Conservation (phyloP, 2,888 invertebrate genomes). For the Chalcosyrphus nemorum region DNA sequence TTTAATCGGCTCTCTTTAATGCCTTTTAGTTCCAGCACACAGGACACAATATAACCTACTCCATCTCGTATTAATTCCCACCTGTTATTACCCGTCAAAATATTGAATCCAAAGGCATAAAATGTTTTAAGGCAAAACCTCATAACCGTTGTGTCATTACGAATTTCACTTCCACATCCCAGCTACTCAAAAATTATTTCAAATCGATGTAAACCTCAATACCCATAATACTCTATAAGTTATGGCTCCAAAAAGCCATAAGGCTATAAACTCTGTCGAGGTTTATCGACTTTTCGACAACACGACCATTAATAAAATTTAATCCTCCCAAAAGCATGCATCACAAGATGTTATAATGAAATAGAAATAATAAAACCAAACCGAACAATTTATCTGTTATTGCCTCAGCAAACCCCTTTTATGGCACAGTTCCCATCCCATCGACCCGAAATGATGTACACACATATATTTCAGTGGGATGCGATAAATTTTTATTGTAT, state of each 20-base stretch:
- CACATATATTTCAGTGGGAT: constrained; percentile 4
- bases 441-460: constrained; percentile 39
- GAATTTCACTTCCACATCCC: neutral
- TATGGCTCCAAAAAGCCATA: neutral
- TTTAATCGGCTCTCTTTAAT: too few species aligned
- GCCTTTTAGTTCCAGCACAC: too few species aligned
- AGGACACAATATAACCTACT: too few species aligned
- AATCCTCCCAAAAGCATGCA: constrained; percentile 21
- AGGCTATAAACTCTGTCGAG: neutral
- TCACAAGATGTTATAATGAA: constrained; percentile 33
- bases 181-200: neutral
- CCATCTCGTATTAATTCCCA: too few species aligned
- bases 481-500: constrained; percentile 49
- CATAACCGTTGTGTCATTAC: too few species aligned
- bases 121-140: too few species aligned
- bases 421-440: too few species aligned
- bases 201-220: neutral
- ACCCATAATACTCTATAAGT: neutral
- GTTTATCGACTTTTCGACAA: constrained; percentile 1
- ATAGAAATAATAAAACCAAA: constrained; percentile 43
- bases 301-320: constrained; percentile 25
- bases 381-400: constrained; percentile 48
- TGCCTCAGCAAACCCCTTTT: constrained; percentile 31
- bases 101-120: too few species aligned
- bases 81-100: too few species aligned